Base-by-base conservation (phyloP, 2,113 vertebrate genomes). In the Triplophysa dalaica region DNA sequence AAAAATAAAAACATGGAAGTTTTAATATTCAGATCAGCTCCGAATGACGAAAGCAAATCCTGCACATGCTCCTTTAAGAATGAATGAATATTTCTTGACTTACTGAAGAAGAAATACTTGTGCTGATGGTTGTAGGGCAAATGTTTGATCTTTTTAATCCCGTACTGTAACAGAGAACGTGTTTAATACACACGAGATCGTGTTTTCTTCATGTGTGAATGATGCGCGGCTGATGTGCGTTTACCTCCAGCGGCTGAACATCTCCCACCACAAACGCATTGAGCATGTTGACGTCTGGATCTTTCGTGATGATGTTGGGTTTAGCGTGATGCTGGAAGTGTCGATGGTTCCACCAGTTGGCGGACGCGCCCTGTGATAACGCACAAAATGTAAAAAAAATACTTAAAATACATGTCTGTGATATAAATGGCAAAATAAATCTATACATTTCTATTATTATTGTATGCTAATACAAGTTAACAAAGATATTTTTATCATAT, bases 281-380 rank as follows among this genome's bases (percentile, higher is more conserved):
- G 69, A 96, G 77, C 95, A 96, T 97, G 89, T 98, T 98, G 82
- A 98, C 90, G 7, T 98, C 97, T 0, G 97, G 97, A 56, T 99
- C 97, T 86, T 98, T 99, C 10, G 82, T 78, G 88, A 98, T 94
- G 83, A 97, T 86, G 87, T 99, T 99, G 75, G 97, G 95, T 78
- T 99, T 99, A 41, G 96, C 96, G 0, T 99, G 97, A 78, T 99
- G 97, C 85, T 97, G 96, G 88, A 97, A 98, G 86, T 98, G 97
- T 11, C 96, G 94, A 70, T 98, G 96, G 86, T 98, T 99, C 97
- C 97, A 99, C 97, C 97, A 99, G 89, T 95, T 95, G 63, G 94
- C 95, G 8, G 97, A 98, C 8, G 95, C 97, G 21, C 97, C 97
- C 97, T 99, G 83, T 70, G 62, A 54, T 76, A 2, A 33, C 12